Evolutionary conservation across 2,888 invertebrate species (phyloP), one percentile per base, ranked within the genome.

Genomic region (Chrysodeixis includens): DNA sequence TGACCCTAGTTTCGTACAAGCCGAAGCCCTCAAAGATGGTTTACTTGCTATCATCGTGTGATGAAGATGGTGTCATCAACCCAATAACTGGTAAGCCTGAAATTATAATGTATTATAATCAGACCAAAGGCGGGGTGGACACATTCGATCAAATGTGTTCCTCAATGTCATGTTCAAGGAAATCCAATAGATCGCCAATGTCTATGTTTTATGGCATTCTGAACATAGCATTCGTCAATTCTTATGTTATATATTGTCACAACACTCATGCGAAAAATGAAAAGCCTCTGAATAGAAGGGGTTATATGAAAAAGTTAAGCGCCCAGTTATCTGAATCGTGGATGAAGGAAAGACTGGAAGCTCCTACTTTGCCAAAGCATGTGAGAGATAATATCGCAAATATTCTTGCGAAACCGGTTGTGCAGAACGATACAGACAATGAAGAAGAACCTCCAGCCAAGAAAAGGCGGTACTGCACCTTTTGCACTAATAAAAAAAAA

Each of bases 121-220:
- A 59, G 22, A 69, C 69, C 18, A 73, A 73, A 58, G 59, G 64
- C 22, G 69, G 69, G 20, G 69, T 69, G 30, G 69, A 73, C 54
- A 32, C 67, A 12, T 55, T 73, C 0, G 69, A 69, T 54, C 69
- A 73, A 64, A 69, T 59, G 46, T 67, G 69, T 56, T 63, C 73
- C 1, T 56, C 60, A 54, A 62, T 62, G 9, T 61, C 69, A 18
- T 63, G 58, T 26, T 54, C 32, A 20, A 55, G 66, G 56, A 63
- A 66, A 9, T 69, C 72, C 16, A 56, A 62, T 7, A 56, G 72
- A 30, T 72, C 64, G 62, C 56, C 62, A 8, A 7, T 63, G 26
- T 32, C 16, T 9, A 32, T 12, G 9, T 32, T 32, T 32, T 32
- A 32, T 12, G 32, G 32, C 9, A 32, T 32, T 9, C 32, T 32